phyloP scores from a whole-genome alignment of 64 coral and sea anemone species.

The Montipora capricornis region DNA sequence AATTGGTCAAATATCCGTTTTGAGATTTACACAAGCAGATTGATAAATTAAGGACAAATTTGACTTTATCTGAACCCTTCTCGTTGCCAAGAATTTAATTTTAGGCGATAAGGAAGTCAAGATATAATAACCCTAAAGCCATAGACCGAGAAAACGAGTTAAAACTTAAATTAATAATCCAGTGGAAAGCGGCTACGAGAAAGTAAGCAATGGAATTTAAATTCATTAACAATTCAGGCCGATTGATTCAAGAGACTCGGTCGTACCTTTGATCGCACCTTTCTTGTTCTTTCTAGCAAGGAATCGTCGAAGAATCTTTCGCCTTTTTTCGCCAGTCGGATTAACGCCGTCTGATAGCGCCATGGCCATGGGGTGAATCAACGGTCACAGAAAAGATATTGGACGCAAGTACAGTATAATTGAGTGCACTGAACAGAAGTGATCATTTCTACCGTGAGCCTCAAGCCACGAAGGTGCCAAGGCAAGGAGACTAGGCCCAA shows the following conservation, averaged over 20 bases:
- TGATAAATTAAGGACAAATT: background rate
- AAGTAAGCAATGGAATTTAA: conserved; percentile 37
- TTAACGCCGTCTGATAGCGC: conserved; percentile 74
- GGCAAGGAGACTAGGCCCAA: conserved; percentile 46
- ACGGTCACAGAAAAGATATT: conserved; percentile 13
- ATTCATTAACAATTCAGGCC: conserved; percentile 42
- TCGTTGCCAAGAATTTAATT: background rate
- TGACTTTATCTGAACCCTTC: background rate
- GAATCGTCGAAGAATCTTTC: conserved; percentile 89
- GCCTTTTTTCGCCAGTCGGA: conserved; percentile 56
- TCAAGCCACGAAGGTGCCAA: background rate
- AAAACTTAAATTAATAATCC: background rate
- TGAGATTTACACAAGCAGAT: background rate
- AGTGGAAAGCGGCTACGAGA: background rate
- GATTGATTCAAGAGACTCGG: background rate
- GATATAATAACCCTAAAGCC: background rate
- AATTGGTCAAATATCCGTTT: background rate
- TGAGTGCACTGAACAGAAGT: conserved; percentile 34
- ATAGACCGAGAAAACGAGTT: background rate
- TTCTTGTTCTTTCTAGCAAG: conserved; percentile 88
- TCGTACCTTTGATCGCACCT: conserved; percentile 84
- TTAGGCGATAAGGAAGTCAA: background rate
- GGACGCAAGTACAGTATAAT: conserved; percentile 38
- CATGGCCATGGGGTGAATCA: conserved; percentile 56
- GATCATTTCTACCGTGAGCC: conserved; percentile 28